Evolutionary conservation across 2,797 vertebrate species (phyloP), one percentile per base, ranked within the genome.

Genomic region (Vipera ursinii): DNA sequence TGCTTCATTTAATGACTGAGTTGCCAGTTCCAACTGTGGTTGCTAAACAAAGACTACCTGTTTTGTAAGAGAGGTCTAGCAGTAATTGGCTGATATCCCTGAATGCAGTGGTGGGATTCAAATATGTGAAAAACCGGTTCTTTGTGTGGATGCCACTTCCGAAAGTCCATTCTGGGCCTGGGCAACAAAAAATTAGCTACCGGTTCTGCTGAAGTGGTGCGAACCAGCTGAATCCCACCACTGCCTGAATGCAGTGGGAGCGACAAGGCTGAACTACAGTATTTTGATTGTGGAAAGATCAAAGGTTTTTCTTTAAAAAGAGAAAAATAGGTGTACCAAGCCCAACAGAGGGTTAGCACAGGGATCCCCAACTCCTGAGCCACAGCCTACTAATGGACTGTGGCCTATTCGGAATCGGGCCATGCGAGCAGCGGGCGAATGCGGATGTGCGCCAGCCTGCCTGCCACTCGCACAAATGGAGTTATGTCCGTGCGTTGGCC

Each of bases 401-500:
- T 17, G n/a, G 14, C 14, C 65, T 69, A 69, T 69, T 69, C 14
- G 32, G 65, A 69, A 15, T n/a, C 1, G 1, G n/a, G 65, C n/a
- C 65, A 69, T 69, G 65, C 2, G 65, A 38, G 14, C 1, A 0
- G 14, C 6, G 6, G n/a, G n/a, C 65, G 14, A n/a, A 32, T 69
- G 14, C 2, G 13, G 0, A n/a, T 63, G 26, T 63, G 10, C 0
- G 63, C 1, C 63, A 32, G 2, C 65, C n/a, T 2, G 2, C n/a
- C 15, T 2, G 2, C n/a, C 15, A 13, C n/a, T 69, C 14, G 6
- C 6, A 15, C 0, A 2, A 32, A 5, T 17, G n/a, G 5, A 69
- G 6, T 14, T 69, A n/a, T 69, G n/a, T 2, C 1, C 2, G 5
- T n/a, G 15, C 0, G 2, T 65, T 0, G 0, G 26, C 65, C n/a